Conservation (phyloP, 2,797 vertebrate species). For the Fistularia commersonii region DNA sequence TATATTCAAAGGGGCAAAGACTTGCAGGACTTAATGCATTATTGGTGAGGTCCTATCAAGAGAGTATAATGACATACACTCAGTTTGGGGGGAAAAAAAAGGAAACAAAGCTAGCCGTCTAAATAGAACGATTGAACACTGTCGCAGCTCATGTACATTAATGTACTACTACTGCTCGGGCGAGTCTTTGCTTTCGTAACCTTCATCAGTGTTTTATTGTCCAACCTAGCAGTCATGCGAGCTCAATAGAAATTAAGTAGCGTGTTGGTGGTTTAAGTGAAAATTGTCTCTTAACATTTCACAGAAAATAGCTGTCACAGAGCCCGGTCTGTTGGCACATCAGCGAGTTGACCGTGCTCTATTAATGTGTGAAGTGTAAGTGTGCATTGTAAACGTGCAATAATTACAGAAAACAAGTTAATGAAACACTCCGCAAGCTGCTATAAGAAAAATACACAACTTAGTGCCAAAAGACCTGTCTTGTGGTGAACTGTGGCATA, state of each 20-base stretch:
- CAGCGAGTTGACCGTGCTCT: background rate
- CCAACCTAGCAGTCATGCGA: background rate
- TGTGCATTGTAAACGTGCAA: background rate
- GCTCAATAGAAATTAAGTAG: background rate
- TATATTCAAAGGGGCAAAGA: conserved; percentile 31
- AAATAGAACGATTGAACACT: no score
- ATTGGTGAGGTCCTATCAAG: conserved; percentile 17
- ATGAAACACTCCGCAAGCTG: background rate
- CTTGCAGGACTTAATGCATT: no score
- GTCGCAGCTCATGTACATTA: no score
- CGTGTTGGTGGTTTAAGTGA: background rate
- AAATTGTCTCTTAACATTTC: background rate
- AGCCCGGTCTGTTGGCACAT: background rate
- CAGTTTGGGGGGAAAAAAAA: background rate
- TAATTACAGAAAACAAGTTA: background rate
- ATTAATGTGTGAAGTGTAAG: no score
- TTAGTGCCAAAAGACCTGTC: background rate
- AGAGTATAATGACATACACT: background rate
- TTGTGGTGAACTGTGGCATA: background rate
- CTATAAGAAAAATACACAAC: background rate
- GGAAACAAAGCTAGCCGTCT: background rate
- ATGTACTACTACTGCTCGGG: no score
- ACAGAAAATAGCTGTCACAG: background rate
- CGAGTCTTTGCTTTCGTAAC: background rate
- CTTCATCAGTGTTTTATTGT: conserved; percentile 1